Evolutionary conservation across 2,797 vertebrate species (phyloP).

Genomic region (Anableps anableps): DNA sequence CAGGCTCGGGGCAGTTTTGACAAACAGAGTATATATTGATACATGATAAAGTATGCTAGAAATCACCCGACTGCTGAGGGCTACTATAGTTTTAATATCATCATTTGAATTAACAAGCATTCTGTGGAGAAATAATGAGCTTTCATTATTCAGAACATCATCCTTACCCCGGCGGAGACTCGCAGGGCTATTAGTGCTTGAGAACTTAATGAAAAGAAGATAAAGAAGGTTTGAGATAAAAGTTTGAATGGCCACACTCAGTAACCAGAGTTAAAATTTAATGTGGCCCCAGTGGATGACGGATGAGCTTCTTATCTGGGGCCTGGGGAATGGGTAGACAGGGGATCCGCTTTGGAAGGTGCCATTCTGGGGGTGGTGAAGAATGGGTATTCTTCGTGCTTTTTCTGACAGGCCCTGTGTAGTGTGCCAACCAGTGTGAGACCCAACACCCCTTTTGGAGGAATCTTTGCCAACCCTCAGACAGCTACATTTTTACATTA

Average conservation of each 20-base stretch:
- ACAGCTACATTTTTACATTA: background rate
- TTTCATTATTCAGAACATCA: slow-evolving; percentile 99
- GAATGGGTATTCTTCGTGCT: slow-evolving; percentile 56
- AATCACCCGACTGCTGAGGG: slow-evolving; percentile 99
- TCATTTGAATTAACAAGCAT: slow-evolving; percentile 99
- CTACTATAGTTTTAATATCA: slow-evolving; percentile 99
- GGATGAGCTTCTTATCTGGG: slow-evolving; percentile 86
- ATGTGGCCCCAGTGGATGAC: slow-evolving; percentile 90
- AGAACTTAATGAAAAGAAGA: slow-evolving; percentile 99
- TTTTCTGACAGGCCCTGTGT: slow-evolving; percentile 48
- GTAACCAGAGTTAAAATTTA: slow-evolving; percentile 99
- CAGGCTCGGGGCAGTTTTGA: slow-evolving; percentile 99
- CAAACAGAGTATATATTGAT: slow-evolving; percentile 99
- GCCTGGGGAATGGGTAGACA: slow-evolving; percentile 72
- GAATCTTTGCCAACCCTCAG: slow-evolving; percentile 27
- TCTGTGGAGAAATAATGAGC: slow-evolving; percentile 99
- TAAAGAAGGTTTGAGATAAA: slow-evolving; percentile 99
- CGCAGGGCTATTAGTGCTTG: slow-evolving; percentile 99
- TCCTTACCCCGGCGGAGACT: slow-evolving; percentile 96
- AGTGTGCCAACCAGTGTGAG: slow-evolving; percentile 33
- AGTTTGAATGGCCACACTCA: slow-evolving; percentile 99
- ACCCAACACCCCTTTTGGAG: slow-evolving; percentile 21
- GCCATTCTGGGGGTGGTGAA: slow-evolving; percentile 70
- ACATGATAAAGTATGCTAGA: slow-evolving; percentile 99
- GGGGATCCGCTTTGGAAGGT: slow-evolving; percentile 71